Evolutionary conservation across 1,140 invertebrate species (phyloP), one percentile per base, ranked within the genome.

Genomic region (Dinoponera quadriceps): DNA sequence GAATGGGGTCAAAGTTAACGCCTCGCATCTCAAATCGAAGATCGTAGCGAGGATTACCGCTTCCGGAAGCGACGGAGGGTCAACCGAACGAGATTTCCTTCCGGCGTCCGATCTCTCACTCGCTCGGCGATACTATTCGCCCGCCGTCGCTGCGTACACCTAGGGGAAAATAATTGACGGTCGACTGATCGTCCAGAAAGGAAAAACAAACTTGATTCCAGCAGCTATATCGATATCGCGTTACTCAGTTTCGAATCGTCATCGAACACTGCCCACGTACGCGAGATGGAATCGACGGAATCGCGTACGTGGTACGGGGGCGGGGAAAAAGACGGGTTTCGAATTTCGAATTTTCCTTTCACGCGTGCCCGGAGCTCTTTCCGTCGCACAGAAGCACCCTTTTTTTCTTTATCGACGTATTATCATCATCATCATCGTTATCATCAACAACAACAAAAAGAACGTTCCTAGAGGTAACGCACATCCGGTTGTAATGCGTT

Each of bases 361-460:
- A 77, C 83, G 85, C 78, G 81, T 84, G 85, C 55, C 86, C 82
- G 81, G 71, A 81, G 82, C 59, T 80, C 29, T 44, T 84, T 87
- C 73, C 81, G 82, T 84, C 87, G 83, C 85, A 84, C 85, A 86
- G 87, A 88, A 88, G 87, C 87, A 88, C 83, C 69, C 74, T 83
- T 48, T 69, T 13, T 59, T 59, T 59, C 22, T 69, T 69, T 20
- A 82, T 84, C 77, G 86, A 88, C 71, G 27, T 75, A 83, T 33
- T 22, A 72, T 72, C n/a, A 72, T 80, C 38, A 75, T 80, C 75
- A 80, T 80, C 20, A 44, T 59, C 51, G 68, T 74, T 25, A 78
- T 57, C 33, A 38, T 81, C 25, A 84, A 82, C 54, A 81, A 65
- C 22, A 65, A 84, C 14, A 74, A 65, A 65, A 27, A 55, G 71